Percentiles rank a stretch among this genome's conserved stretches.
Conservation (phyloP, 2,797 vertebrate genomes). For the Danio choprae region DNA sequence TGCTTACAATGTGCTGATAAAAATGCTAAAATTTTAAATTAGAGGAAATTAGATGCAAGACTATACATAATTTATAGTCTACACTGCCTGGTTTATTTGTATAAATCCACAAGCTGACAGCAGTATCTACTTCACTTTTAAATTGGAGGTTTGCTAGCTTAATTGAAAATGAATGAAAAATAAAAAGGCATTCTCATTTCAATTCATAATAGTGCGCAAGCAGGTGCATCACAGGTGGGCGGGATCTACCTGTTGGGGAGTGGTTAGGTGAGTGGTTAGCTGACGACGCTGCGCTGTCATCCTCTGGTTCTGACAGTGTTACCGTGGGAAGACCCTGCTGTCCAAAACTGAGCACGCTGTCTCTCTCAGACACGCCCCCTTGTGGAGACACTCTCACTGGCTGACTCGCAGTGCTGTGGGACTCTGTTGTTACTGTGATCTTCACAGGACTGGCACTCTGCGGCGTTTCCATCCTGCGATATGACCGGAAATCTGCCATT, state of each 20-base stretch:
- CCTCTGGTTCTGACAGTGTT: conserved; percentile 94
- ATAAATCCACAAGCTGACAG: too few species aligned
- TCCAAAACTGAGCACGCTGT: conserved; percentile 85
- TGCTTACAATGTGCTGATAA: neutral
- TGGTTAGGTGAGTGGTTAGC: conserved; percentile 89
- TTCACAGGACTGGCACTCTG: conserved; percentile 83
- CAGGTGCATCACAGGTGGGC: neutral
- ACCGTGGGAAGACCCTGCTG: conserved; percentile 91
- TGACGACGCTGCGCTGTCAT: conserved; percentile 92
- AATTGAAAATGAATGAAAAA: neutral
- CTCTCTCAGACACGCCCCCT: conserved; percentile 73
- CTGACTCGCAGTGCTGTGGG: conserved; percentile 63
- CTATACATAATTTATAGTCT: too few species aligned
- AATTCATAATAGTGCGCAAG: neutral
- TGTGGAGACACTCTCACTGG: conserved; percentile 66
- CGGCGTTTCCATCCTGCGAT: conserved; percentile 76
- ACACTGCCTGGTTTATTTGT: too few species aligned
- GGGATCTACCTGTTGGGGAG: conserved; percentile 85
- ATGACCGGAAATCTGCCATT: conserved; percentile 77
- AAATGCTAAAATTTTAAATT: neutral
- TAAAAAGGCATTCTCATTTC: neutral
- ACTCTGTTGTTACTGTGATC: conserved; percentile 87
- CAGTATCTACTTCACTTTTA: too few species aligned
- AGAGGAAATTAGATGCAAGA: neutral
- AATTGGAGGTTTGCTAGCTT: neutral